Conservation (phyloP, 2,888 invertebrate species). For the Anarsia innoxiella region DNA sequence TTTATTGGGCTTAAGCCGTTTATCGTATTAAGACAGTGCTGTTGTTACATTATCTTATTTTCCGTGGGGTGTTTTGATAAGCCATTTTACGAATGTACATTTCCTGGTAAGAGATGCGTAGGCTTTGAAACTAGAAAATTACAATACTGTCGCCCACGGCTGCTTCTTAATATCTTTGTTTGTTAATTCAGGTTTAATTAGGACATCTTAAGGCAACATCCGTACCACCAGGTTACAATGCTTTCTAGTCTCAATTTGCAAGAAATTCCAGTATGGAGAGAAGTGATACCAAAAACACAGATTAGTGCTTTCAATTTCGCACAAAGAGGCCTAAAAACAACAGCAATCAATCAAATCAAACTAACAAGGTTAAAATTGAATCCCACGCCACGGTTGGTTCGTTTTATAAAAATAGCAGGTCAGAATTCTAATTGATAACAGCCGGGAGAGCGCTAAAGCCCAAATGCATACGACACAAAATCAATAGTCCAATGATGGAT, state of each 20-base stretch:
- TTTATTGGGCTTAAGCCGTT: conserved; percentile 62
- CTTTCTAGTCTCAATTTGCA: too few relatives aligned
- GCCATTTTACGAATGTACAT: conserved; percentile 41
- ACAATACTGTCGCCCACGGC: conserved; percentile 5
- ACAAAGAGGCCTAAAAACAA: neutral
- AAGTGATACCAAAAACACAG: too few relatives aligned
- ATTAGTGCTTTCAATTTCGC: too few relatives aligned
- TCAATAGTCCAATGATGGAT: conserved; percentile 7
- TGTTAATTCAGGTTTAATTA: too few relatives aligned
- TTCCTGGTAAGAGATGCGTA: conserved; percentile 10
- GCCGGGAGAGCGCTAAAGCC: conserved; percentile 33
- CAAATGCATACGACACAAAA: conserved; percentile 59
- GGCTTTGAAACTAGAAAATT: conserved; percentile 4
- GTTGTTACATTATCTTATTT: conserved; percentile 44
- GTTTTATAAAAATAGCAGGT: conserved; percentile 18
- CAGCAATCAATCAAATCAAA: neutral
- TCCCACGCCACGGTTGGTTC: too few relatives aligned
- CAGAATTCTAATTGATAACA: conserved; percentile 54
- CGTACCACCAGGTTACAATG: too few relatives aligned
- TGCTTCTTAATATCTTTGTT: too few relatives aligned
- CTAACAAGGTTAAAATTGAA: neutral
- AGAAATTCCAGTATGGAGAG: neutral
- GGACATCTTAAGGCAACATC: too few relatives aligned
- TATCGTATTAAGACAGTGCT: conserved; percentile 61
- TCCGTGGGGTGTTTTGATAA: conserved; percentile 53